Percentiles rank a stretch among this genome's conserved stretches.
phyloP scores from a whole-genome alignment of 2,888 invertebrate species.

The Marasmarcha lunaedactyla region DNA sequence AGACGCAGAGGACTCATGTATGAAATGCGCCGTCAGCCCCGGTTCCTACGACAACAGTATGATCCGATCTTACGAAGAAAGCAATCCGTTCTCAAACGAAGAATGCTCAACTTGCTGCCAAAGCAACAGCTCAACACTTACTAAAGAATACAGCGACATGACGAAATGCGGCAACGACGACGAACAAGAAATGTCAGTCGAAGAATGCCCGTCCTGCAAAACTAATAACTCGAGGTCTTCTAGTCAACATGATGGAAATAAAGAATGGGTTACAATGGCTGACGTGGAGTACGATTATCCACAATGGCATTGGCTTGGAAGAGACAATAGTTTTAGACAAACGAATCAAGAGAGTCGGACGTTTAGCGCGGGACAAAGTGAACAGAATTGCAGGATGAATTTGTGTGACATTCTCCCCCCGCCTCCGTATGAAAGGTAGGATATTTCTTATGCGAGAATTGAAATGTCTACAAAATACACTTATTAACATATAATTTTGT shows the following conservation, averaged over 20 bases:
- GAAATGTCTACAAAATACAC: neutral
- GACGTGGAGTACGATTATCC: constrained; percentile 63
- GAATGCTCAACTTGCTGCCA: constrained; percentile 62
- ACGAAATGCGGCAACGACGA: constrained; percentile 61
- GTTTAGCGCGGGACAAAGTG: constrained; percentile 40
- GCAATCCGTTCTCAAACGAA: constrained; percentile 60
- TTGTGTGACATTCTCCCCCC: constrained; percentile 57
- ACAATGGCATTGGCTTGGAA: constrained; percentile 61
- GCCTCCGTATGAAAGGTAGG: constrained; percentile 61
- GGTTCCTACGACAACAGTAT: constrained; percentile 68
- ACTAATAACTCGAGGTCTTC: constrained; percentile 57
- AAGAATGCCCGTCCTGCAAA: constrained; percentile 60
- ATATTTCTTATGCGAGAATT: neutral
- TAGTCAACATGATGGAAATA: constrained; percentile 52
- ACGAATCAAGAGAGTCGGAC: constrained; percentile 39
- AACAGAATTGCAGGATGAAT: constrained; percentile 59
- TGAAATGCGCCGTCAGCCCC: constrained; percentile 67
- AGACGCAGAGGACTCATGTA: constrained; percentile 65
- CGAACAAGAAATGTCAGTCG: constrained; percentile 53
- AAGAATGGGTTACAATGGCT: constrained; percentile 52
- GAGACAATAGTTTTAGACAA: constrained; percentile 57
- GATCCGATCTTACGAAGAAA: constrained; percentile 53
- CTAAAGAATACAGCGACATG: constrained; percentile 64
- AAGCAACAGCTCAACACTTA: constrained; percentile 56
- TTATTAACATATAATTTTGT: constrained; percentile 7